These are phyloP conservation scores for Varanus salvator DNA, from an alignment of 2,113 vertebrate species.

Conservation along the genomic window DNA sequence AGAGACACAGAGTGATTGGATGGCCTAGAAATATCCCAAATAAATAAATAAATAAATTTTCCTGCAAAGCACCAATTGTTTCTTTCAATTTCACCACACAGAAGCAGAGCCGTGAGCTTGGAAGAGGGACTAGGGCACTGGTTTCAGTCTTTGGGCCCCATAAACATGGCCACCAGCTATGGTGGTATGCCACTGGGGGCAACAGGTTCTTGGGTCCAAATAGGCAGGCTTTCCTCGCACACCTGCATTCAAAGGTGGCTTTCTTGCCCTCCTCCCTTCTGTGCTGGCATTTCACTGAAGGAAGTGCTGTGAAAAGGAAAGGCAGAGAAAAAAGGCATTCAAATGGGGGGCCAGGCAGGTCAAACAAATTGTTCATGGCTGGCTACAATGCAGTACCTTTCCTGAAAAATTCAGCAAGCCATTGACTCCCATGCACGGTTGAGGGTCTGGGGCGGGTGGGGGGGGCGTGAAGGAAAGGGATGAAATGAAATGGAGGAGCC, in stretches of 20 bases:
- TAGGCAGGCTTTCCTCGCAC: constrained; percentile 11
- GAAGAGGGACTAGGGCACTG: neutral
- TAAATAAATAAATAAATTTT: too few species aligned
- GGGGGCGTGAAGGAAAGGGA: too few species aligned
- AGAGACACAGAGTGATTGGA: too few species aligned
- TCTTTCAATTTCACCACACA: neutral
- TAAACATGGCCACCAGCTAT: neutral
- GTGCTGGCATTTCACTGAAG: constrained; percentile 36
- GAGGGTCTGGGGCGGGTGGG: neutral
- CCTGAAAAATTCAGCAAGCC: constrained; percentile 16
- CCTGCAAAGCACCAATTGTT: neutral
- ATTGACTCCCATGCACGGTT: neutral
- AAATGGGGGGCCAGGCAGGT: constrained; percentile 42
- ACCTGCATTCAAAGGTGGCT: constrained; percentile 17
- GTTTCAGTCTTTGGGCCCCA: neutral
- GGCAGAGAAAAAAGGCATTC: constrained; percentile 17
- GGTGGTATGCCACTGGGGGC: neutral
- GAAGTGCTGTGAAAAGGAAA: constrained; percentile 28
- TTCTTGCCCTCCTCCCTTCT: constrained; percentile 39
- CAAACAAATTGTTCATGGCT: constrained; percentile 42
- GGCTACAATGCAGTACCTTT: constrained; percentile 22
- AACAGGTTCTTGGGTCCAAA: constrained; percentile 43
- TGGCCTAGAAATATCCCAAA: too few species aligned
- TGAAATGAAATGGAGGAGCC: constrained; percentile 30
- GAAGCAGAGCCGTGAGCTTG: neutral